Conservation (phyloP, 2,113 vertebrate species). For the Capra hircus region DNA sequence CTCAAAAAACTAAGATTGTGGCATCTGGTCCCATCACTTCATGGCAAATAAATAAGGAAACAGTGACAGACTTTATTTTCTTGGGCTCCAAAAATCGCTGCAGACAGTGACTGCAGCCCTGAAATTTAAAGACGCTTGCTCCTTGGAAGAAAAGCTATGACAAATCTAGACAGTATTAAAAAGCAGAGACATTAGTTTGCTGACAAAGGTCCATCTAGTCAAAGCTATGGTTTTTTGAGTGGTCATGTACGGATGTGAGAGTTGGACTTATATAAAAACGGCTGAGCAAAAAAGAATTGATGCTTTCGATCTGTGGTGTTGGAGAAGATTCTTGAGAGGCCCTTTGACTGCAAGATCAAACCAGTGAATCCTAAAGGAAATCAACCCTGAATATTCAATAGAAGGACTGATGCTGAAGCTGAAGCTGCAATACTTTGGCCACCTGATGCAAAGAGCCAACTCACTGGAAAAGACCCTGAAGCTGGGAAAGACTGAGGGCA, state of each 20-base stretch:
- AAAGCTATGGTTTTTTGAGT: neutral
- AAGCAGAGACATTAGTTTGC: neutral
- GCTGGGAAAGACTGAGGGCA: neutral
- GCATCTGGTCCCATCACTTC: neutral
- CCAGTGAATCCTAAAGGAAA: neutral
- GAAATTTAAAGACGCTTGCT: neutral
- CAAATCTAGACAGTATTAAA: neutral
- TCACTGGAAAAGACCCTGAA: neutral
- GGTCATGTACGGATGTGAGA: neutral
- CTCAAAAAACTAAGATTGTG: neutral
- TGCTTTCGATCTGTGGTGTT: neutral
- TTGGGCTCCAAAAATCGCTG: neutral
- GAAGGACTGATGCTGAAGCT: neutral
- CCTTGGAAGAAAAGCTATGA: neutral
- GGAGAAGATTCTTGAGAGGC: neutral
- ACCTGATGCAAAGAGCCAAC: neutral
- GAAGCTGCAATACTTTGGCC: neutral
- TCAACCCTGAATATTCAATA: neutral
- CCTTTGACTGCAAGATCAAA: neutral
- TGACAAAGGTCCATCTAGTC: neutral
- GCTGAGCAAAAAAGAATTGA: neutral
- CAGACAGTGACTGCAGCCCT: neutral
- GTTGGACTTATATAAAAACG: neutral
- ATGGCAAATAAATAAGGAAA: neutral
- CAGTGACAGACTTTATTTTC: neutral